Evolutionary conservation across 2,888 invertebrate species (phyloP).

Genomic region (Microctonus hyperodae): DNA sequence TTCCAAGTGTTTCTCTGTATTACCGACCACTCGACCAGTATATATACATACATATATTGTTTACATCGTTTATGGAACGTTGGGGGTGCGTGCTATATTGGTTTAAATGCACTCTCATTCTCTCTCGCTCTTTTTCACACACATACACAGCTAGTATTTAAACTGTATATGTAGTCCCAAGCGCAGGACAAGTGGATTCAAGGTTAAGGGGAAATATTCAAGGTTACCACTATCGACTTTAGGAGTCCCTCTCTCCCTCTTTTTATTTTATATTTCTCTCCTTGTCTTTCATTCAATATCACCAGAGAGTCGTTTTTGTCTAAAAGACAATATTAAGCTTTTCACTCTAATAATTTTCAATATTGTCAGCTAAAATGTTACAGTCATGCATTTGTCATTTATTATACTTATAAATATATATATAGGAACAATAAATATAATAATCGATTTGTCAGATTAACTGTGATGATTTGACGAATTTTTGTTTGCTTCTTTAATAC

Average conservation of each 20-base stretch:
- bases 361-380: not conserved
- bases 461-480: too few species aligned
- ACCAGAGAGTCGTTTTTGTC: not conserved
- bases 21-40: too few species aligned
- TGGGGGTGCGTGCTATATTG: too few species aligned
- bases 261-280: not conserved
- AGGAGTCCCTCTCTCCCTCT: slow-evolving; percentile 10
- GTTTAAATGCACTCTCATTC: too few species aligned
- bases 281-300: not conserved
- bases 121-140: too few species aligned
- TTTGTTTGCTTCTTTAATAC: too few species aligned
- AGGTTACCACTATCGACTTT: slow-evolving; percentile 32
- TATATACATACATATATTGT: too few species aligned
- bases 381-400: not conserved
- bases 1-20: too few species aligned
- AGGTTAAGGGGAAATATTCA: slow-evolving; percentile 34
- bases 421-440: too few species aligned
- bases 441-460: too few species aligned
- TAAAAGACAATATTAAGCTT: not conserved
- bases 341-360: not conserved
- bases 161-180: not conserved
- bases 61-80: too few species aligned
- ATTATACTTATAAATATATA: not conserved
- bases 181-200: slow-evolving; percentile 26
- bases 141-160: too few species aligned